Base-by-base conservation (phyloP, 2,888 invertebrate genomes). In the Leptinotarsa rubiginosa region DNA sequence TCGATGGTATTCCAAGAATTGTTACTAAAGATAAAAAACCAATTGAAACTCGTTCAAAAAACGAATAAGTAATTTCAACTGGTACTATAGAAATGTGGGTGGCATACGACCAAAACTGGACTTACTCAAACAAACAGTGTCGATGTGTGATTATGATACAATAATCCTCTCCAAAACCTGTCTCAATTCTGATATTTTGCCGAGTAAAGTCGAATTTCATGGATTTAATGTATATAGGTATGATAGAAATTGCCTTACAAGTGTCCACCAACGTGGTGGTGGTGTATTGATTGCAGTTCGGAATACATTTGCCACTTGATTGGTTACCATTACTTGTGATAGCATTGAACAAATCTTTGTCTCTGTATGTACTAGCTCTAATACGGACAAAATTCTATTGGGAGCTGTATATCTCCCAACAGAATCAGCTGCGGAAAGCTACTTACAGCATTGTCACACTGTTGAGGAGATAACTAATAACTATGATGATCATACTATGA, bases 381-480 rank as follows among this genome's bases (percentile, higher is more conserved):
- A 64, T 64, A 64, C 31, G 64, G 64, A 64, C 31, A 41, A 64
- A 64, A 64, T 64, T 41, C 25, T 64, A 64, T 31, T 64, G 31
- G 64, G 64, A n/a, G 64, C 64, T 64, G 64, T 64, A 64, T 64
- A 64, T 64, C 64, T 64, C 13, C 64, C 64, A 64, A 13, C 64
- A 41, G n/a, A 31, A 64, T 41, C 64, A 64, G 52, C 18, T 52
- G 52, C 18, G 18, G 2, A 52, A n/a, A 5, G 20, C 52, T 52
- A 20, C 54, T 54, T 54, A 20, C 54, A 54, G 54, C 54, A 54
- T 54, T 54, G 54, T 54, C 20, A 20, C 10, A 54, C 54, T 18
- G 20, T 54, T 54, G n/a, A 54, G 54, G 54, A 54, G 54, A n/a
- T 20, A 54, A 12, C 54, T 54, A 20, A 20, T 54, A 54, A 10